phyloP scores from a whole-genome alignment of 2,113 vertebrate species.

The Oreochromis spilurus region DNA sequence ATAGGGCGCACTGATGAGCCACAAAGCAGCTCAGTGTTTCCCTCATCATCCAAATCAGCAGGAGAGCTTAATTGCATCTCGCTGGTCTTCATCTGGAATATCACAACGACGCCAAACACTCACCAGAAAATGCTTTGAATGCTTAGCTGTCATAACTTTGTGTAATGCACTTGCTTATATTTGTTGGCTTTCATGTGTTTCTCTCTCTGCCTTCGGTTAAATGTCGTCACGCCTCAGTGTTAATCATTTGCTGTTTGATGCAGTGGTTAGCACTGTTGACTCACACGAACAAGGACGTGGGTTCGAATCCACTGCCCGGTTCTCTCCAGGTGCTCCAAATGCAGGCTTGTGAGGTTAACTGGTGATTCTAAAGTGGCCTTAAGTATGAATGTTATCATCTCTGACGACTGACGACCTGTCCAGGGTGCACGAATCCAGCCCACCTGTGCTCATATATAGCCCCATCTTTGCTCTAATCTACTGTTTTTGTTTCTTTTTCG shows the following conservation, averaged over 20 bases:
- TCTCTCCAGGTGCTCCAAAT: not conserved
- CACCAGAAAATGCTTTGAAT: not conserved
- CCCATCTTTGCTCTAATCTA: not conserved
- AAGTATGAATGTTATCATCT: not conserved
- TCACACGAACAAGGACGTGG: not conserved
- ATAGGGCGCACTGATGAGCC: conserved; percentile 21
- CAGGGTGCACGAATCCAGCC: rapidly evolving
- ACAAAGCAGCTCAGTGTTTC: not conserved
- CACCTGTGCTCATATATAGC: not conserved
- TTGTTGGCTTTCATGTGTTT: not conserved
- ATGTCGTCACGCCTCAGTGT: rapidly evolving
- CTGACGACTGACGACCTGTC: not conserved
- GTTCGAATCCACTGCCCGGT: not conserved
- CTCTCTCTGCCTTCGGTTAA: not conserved
- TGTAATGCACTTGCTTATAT: not conserved
- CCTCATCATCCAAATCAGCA: not conserved
- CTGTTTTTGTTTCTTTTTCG: not conserved
- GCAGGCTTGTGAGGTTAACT: not conserved
- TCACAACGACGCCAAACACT: not conserved
- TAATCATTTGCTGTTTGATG: not conserved
- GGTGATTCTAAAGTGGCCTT: not conserved
- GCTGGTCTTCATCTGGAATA: not conserved
- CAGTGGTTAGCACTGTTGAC: not conserved
- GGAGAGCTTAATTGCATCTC: not conserved
- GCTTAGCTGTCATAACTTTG: not conserved